These are phyloP conservation scores for Scelioninae gen. 2 DNA, from an alignment of 2,888 invertebrate genomes.

Conservation along the genomic window DNA sequence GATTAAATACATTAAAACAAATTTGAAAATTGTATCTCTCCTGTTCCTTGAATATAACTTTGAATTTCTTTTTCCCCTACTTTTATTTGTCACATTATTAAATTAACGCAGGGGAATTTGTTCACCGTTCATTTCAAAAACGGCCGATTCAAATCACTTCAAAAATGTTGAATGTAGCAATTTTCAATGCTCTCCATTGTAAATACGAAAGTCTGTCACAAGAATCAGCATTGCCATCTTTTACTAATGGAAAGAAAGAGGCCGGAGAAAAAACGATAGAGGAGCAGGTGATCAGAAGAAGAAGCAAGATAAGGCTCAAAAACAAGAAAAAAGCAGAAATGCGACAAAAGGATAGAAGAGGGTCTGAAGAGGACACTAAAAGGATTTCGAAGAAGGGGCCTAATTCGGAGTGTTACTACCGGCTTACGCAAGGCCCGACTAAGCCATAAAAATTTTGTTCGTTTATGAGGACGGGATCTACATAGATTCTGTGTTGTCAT, in stretches of 20 bases:
- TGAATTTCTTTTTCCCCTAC: background rate
- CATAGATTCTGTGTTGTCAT: constrained; percentile 34
- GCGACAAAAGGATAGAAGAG: constrained; percentile 57
- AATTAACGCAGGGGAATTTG: background rate
- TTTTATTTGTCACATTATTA: background rate
- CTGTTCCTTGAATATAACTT: background rate
- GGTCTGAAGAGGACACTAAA: constrained; percentile 57
- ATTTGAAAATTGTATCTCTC: background rate
- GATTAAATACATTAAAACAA: no score
- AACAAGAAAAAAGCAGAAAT: constrained; percentile 37
- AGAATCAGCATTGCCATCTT: constrained; percentile 48
- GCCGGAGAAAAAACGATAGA: constrained; percentile 40
- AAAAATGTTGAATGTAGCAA: constrained; percentile 31
- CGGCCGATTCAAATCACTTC: constrained; percentile 18
- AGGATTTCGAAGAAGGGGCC: constrained; percentile 63
- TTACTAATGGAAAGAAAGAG: constrained; percentile 52
- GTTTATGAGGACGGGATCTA: constrained; percentile 12
- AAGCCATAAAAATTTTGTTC: constrained; percentile 55
- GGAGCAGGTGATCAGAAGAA: constrained; percentile 54
- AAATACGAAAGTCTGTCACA: constrained; percentile 40
- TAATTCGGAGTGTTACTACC: constrained; percentile 70
- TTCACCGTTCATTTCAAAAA: constrained; percentile 10
- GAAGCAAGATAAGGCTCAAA: constrained; percentile 54
- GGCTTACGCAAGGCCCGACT: constrained; percentile 69
- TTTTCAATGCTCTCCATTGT: constrained; percentile 26